Base-by-base conservation (phyloP, 2,797 vertebrate species). In the Mallotus villosus region DNA sequence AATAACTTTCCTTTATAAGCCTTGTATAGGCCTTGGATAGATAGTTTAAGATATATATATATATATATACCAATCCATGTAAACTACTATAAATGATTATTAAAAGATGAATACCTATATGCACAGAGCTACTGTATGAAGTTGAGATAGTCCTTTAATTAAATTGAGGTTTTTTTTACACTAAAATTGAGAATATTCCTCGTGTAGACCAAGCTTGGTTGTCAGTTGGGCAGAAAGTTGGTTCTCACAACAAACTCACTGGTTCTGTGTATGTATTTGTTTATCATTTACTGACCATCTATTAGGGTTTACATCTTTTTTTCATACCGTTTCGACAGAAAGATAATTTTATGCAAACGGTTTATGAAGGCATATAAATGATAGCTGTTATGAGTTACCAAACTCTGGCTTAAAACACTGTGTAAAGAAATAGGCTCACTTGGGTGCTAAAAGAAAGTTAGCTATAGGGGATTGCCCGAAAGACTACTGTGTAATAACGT, bases 371-470 rank as follows among this genome's bases (percentile, higher is more conserved):
- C 41, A 46, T 46, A 46, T 46, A 46, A 14, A 46, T 46, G 9
- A 46, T 46, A 46, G 11, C 41, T 11, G 41, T 12, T 46, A 46
- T 14, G 12, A n/a, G 51, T 55, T 55, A 55, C 51, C 19, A n/a
- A 55, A 17, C 51, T 55, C 17, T 55, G 6, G 51, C 16, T 55
- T n/a, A 4, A 55, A 55, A 55, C 51, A 55, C 58, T 60, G n/a
- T 67, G 21, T 68, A 16, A 68, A 29, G 27, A 58, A 2, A 34
- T 21, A 57, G 67, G 57, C n/a, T 61, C 58, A 14, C 34, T 32
- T 25, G 49, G 61, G 82, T 84, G 73, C 71, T 76, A 70, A 73
- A 67, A 22, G 21, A 55, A 71, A 63, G 61, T 49, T 46, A 78
- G 63, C 57, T 62, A 4, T 19, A n/a, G 11, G 55, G 22, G 37